Evolutionary conservation across 2,797 vertebrate species (phyloP).

Genomic region (Notoglanidium macrostoma): DNA sequence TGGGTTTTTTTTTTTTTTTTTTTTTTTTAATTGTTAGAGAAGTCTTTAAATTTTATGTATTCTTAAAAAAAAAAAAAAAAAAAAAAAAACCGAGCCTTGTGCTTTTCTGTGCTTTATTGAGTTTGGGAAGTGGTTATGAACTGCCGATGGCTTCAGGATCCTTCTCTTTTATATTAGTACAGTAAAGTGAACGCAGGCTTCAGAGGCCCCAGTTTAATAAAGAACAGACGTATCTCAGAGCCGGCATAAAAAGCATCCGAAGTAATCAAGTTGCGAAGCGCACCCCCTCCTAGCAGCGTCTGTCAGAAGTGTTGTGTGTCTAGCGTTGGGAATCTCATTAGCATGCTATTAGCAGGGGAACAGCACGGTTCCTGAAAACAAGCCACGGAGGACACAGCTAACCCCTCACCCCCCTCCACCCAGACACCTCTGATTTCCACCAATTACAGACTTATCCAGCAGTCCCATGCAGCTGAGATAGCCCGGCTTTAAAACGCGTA

Average conservation of each 20-base stretch:
- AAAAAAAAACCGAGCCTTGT: background rate
- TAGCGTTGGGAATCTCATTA: constrained; percentile 48
- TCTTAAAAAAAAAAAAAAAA: background rate
- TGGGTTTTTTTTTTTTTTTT: background rate
- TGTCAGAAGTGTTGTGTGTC: constrained; percentile 43
- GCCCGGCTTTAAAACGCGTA: background rate
- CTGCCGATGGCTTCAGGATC: constrained; percentile 21
- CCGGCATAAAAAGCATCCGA: constrained; percentile 38
- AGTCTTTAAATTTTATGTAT: constrained; percentile 11
- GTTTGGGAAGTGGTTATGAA: constrained; percentile 29
- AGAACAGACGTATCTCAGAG: constrained; percentile 39
- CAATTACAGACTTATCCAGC: constrained; percentile 12
- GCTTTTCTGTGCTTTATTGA: constrained; percentile 18
- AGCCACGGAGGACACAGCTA: constrained; percentile 31
- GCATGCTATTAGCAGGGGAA: constrained; percentile 47
- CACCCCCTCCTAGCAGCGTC: constrained; percentile 36
- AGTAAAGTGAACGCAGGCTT: background rate
- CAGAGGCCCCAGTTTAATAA: constrained; percentile 38
- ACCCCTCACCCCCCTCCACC: constrained; percentile 14
- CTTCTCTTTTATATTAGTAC: constrained; percentile 22
- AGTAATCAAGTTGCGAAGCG: constrained; percentile 36
- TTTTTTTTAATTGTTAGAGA: background rate
- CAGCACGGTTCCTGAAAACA: constrained; percentile 40
- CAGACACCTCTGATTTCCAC: constrained; percentile 9
- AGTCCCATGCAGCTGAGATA: background rate